A percentile compares a stretch with the other conserved stretches of the same genome.
Conservation (phyloP, 2,797 vertebrate genomes). For the Zenarchopterus dispar region DNA sequence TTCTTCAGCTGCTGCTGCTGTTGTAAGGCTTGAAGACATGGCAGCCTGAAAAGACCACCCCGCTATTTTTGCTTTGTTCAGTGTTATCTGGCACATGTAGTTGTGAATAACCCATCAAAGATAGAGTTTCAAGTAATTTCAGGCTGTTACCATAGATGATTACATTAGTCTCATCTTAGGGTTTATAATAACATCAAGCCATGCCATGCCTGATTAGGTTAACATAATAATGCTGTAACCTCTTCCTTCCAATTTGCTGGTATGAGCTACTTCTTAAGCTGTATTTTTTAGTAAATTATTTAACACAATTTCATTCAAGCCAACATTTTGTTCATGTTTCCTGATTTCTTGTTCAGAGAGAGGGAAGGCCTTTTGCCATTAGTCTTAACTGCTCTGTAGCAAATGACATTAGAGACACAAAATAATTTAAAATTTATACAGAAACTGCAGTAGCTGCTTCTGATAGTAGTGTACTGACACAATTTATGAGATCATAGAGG, state of each 20-base stretch:
- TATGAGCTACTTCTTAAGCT: too few relatives aligned
- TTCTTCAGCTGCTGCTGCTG: constrained; percentile 21
- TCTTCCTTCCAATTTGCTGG: neutral
- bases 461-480: too few relatives aligned
- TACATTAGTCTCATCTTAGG: constrained; percentile 23
- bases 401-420: too few relatives aligned
- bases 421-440: too few relatives aligned
- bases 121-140: constrained; percentile 29
- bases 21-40: constrained; percentile 8
- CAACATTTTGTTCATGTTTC: neutral
- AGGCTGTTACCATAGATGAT: constrained; percentile 20
- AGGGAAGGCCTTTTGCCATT: too few relatives aligned
- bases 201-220: constrained; percentile 15
- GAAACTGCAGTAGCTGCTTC: too few relatives aligned
- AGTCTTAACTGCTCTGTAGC: too few relatives aligned
- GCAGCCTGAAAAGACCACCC: constrained; percentile 11
- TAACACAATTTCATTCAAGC: neutral
- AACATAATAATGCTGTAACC: constrained; percentile 1
- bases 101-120: constrained; percentile 11
- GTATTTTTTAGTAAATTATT: neutral
- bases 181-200: constrained; percentile 21
- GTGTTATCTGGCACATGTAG: constrained; percentile 33
- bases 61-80: constrained; percentile 26
- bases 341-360: too few relatives aligned
- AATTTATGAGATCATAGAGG: too few relatives aligned